These are phyloP conservation scores for Monopis laevigella DNA, from an alignment of 2,888 invertebrate genomes.

Conservation along the genomic window DNA sequence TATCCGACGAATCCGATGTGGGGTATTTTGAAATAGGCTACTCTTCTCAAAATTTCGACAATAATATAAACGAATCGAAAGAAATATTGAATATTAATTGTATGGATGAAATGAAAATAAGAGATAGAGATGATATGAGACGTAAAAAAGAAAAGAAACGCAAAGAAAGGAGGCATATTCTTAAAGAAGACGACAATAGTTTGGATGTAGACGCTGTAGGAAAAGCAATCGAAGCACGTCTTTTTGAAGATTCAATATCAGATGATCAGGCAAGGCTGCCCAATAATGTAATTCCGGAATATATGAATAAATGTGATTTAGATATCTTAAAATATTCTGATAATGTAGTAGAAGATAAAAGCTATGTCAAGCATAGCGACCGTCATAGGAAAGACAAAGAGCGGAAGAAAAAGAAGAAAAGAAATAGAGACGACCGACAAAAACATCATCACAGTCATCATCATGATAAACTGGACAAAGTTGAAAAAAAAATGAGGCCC, in stretches of 20 bases:
- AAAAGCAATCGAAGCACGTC: constrained; percentile 82
- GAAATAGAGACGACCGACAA: constrained; percentile 80
- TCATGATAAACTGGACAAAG: constrained; percentile 48
- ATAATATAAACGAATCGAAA: constrained; percentile 22
- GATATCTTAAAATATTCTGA: constrained; percentile 71
- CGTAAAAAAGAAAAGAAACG: constrained; percentile 72
- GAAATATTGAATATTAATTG: background rate
- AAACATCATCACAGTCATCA: constrained; percentile 75
- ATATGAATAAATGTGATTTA: constrained; percentile 31
- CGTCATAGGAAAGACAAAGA: constrained; percentile 70
- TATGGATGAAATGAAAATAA: constrained; percentile 36
- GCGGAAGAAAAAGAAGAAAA: constrained; percentile 87
- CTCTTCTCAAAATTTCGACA: constrained; percentile 29
- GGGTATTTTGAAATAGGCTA: constrained; percentile 36
- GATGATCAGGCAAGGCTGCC: constrained; percentile 50
- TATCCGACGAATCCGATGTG: constrained; percentile 76
- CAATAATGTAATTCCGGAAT: constrained; percentile 33
- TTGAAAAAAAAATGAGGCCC: constrained; percentile 28
- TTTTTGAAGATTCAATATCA: constrained; percentile 73
- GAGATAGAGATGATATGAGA: constrained; percentile 61
- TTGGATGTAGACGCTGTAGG: constrained; percentile 84
- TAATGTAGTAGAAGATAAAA: constrained; percentile 31
- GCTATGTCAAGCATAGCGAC: constrained; percentile 21
- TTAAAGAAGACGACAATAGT: constrained; percentile 78
- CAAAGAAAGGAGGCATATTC: constrained; percentile 66